Evolutionary conservation across 2,888 invertebrate species (phyloP).

Genomic region (Peribatodes rhomboidaria): DNA sequence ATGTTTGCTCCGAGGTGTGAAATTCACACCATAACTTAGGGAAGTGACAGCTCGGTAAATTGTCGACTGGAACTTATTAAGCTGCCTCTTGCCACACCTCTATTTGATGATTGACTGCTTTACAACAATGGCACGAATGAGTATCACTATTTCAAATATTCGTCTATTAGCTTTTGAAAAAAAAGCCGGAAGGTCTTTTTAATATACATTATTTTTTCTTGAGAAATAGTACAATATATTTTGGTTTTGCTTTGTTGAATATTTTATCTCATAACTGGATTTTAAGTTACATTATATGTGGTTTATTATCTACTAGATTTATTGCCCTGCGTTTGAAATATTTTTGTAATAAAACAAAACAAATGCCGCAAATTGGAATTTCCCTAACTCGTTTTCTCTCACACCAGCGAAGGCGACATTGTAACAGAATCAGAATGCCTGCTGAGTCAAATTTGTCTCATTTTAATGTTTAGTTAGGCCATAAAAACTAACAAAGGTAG

Average conservation of each 20-base stretch:
- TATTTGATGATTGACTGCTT: constrained; percentile 33
- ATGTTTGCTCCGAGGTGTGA: constrained; percentile 43
- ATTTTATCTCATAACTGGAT: too few relatives aligned
- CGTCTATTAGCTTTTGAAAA: background rate
- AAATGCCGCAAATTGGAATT: background rate
- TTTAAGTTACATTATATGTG: too few relatives aligned
- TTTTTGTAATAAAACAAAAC: background rate
- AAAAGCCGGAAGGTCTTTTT: background rate
- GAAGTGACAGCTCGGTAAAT: constrained; percentile 41
- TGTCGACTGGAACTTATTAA: constrained; percentile 38
- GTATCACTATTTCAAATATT: constrained; percentile 6
- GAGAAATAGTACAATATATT: too few relatives aligned
- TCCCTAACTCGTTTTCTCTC: background rate
- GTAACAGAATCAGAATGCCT: constrained; percentile 13
- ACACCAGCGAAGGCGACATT: background rate
- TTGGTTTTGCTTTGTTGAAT: too few relatives aligned
- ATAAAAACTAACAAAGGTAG: background rate
- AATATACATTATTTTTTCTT: too few relatives aligned
- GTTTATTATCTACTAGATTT: too few relatives aligned
- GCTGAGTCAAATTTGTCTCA: constrained; percentile 18
- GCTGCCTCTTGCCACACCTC: constrained; percentile 40
- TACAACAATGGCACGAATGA: constrained; percentile 19
- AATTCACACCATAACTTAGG: constrained; percentile 44
- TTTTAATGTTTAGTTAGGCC: constrained; percentile 11
- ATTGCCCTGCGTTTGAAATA: background rate